Evolutionary conservation across 2,797 vertebrate genomes (phyloP).

Genomic region (Poeciliopsis gracilis): DNA sequence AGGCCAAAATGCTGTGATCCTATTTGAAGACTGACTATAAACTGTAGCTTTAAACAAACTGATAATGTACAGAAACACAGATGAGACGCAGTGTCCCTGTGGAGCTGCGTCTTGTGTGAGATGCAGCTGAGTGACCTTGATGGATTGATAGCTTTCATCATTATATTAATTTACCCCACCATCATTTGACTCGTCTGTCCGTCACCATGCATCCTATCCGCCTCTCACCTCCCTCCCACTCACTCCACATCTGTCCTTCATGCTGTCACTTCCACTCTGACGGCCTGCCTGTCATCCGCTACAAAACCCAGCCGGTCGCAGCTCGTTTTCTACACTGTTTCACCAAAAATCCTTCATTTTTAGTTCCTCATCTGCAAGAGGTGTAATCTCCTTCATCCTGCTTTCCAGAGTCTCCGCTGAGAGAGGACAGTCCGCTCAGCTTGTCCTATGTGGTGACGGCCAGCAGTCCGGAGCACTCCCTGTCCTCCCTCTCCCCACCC

Average conservation of each 20-base stretch:
- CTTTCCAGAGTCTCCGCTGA: constrained; percentile 73
- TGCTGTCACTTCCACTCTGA: constrained; percentile 52
- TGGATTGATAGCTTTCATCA: constrained; percentile 53
- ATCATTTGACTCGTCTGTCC: constrained; percentile 45
- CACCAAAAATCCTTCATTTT: not conserved
- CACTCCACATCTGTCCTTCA: constrained; percentile 56
- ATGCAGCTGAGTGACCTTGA: constrained; percentile 46
- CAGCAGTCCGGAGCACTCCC: constrained; percentile 81
- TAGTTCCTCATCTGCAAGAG: not conserved
- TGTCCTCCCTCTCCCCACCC: constrained; percentile 76
- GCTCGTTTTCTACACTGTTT: not conserved
- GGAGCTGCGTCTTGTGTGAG: constrained; percentile 1
- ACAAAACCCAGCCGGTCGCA: constrained; percentile 7
- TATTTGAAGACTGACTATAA: constrained; percentile 17
- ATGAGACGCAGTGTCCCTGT: not conserved
- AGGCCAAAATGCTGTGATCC: constrained; percentile 21
- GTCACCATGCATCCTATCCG: constrained; percentile 23
- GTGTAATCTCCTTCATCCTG: constrained; percentile 26
- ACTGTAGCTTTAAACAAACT: constrained; percentile 38
- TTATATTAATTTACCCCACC: constrained; percentile 51
- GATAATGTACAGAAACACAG: constrained; percentile 28
- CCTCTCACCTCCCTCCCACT: constrained; percentile 3
- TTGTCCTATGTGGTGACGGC: constrained; percentile 73
- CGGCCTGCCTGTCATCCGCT: constrained; percentile 36
- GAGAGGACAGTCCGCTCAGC: constrained; percentile 75